phyloP scores from a whole-genome alignment of 1,140 invertebrate genomes.

The Hirudo medicinalis region DNA sequence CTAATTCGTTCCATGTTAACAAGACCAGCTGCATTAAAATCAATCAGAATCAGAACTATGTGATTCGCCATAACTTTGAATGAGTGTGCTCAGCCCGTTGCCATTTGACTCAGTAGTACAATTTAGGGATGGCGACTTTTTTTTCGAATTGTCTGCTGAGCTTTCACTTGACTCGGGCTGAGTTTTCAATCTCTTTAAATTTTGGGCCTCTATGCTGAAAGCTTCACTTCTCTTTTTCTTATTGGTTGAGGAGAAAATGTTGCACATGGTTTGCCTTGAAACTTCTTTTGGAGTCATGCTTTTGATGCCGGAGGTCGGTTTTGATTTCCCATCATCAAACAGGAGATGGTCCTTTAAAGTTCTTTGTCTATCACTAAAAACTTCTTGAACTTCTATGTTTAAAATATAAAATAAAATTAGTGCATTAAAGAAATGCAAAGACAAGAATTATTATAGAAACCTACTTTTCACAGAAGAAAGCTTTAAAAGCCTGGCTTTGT shows the following conservation, averaged over 20 bases:
- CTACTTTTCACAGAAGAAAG: background rate
- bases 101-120: too few relatives aligned
- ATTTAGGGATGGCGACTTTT: too few relatives aligned
- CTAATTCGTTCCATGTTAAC: too few relatives aligned
- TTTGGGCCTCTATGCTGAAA: background rate
- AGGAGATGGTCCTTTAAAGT: background rate
- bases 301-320: background rate
- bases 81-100: too few relatives aligned
- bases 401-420: too few relatives aligned
- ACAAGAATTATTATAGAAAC: background rate
- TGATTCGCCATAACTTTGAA: too few relatives aligned
- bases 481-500: background rate
- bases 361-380: conserved; percentile 5
- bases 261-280: background rate
- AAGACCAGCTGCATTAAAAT: too few relatives aligned
- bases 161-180: too few relatives aligned
- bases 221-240: background rate
- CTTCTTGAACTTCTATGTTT: background rate
- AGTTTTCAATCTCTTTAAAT: background rate
- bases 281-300: background rate
- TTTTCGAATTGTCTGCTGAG: too few relatives aligned
- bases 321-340: too few relatives aligned
- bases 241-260: background rate
- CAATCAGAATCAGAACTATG: too few relatives aligned
- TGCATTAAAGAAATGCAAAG: too few relatives aligned